Evolutionary conservation across 2,888 invertebrate species (phyloP), one percentile per base, ranked within the genome.

Genomic region (Clivina fossor): DNA sequence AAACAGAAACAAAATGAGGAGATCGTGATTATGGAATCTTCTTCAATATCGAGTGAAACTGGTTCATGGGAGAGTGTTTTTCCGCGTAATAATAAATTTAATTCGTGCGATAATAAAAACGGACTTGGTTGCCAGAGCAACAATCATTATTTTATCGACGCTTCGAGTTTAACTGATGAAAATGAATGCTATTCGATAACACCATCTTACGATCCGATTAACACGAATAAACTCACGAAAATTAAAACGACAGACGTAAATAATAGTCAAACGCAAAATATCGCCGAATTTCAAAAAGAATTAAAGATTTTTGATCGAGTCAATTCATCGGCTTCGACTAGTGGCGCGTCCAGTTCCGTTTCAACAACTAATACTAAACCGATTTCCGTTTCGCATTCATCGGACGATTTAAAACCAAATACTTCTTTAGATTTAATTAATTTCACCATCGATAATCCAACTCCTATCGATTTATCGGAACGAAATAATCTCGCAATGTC

Each of bases 151-250:
- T 90, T 89, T 64, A 90, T 90, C 61, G 88, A 89, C 69, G 89
- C 88, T 11, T 84, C 89, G 4, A 84, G 83, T 67, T 74, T 90
- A 60, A 80, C 80, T 16, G 89, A 89, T 69, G 88, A 89, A 67
- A 80, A 78, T 56, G 82, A 85, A 61, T 22, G 33, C 5, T 22
- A 41, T 44, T 38, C 20, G 38, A 26, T 44, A 24, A 15, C 40
- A 11, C 41, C 41, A 3, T n/a, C n/a, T n/a, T n/a, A n/a, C n/a
- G n/a, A n/a, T n/a, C n/a, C n/a, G n/a, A n/a, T n/a, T n/a, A 19
- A 16, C 7, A 28, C 18, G 11, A 44, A 26, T 24, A 50, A 50
- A 43, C 20, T 44, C 16, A 49, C 56, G 20, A 56, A 50, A 50
- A 20, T 49, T 26, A 50, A 49, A 35, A 44, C 43, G 24, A 44